Evolutionary conservation across 1,140 invertebrate species (phyloP).

Genomic region (Ips nitidus): DNA sequence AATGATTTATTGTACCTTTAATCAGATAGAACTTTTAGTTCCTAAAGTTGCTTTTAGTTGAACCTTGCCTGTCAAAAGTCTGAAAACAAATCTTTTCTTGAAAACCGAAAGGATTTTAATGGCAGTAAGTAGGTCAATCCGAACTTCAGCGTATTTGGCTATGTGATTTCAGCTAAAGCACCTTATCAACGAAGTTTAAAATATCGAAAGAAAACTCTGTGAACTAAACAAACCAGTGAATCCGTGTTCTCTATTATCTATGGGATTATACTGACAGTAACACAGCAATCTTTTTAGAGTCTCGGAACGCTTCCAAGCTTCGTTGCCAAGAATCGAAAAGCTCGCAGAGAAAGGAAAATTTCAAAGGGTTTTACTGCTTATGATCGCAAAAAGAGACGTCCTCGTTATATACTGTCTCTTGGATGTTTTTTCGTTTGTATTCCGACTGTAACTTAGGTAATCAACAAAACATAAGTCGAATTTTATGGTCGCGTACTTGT

Average conservation of each 20-base stretch:
- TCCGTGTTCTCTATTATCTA: constrained; percentile 27
- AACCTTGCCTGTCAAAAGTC: no score
- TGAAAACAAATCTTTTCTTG: no score
- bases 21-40: not conserved
- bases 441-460: not conserved
- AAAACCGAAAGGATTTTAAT: no score
- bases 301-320: constrained; percentile 30
- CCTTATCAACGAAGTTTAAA: constrained; percentile 6
- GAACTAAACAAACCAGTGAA: constrained; percentile 26
- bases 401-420: not conserved
- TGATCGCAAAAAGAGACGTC: constrained; percentile 10
- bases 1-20: not conserved
- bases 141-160: no score
- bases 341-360: constrained; percentile 25
- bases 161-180: not conserved
- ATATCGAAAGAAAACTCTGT: constrained; percentile 24
- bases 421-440: not conserved
- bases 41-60: not conserved
- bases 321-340: constrained; percentile 26
- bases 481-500: not conserved
- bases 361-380: constrained; percentile 32
- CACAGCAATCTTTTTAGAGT: constrained; percentile 33
- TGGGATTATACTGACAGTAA: constrained; percentile 29
- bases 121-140: no score
- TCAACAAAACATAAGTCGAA: not conserved